These are phyloP conservation scores for Volucella inanis DNA, from an alignment of 2,888 invertebrate species.

Conservation along the genomic window DNA sequence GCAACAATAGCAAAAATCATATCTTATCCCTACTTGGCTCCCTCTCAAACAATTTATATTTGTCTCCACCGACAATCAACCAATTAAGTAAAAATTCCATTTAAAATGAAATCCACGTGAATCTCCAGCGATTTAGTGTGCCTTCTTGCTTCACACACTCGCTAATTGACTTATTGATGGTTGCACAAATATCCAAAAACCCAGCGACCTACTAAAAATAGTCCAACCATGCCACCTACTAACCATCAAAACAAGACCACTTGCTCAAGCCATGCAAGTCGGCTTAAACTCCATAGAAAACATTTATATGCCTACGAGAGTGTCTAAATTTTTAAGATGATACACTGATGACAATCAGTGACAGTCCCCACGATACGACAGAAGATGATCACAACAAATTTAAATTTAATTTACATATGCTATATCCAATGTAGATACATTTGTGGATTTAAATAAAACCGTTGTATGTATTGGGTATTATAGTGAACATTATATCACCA, in stretches of 20 bases:
- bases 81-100: constrained; percentile 62
- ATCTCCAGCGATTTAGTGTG: background rate
- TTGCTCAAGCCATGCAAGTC: background rate
- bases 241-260: background rate
- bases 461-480: constrained; percentile 6
- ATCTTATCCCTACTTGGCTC: constrained; percentile 48
- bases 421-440: constrained; percentile 2
- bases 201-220: constrained; percentile 34
- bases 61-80: constrained; percentile 42
- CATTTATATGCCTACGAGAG: background rate
- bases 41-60: background rate
- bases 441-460: constrained; percentile 44
- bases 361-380: constrained; percentile 31
- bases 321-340: constrained; percentile 54
- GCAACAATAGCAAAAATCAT: constrained; percentile 16
- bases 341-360: constrained; percentile 40
- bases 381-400: constrained; percentile 29
- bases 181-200: constrained; percentile 44
- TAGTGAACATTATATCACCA: constrained; percentile 55
- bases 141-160: constrained; percentile 22
- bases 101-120: constrained; percentile 55
- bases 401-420: constrained; percentile 48
- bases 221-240: constrained; percentile 1
- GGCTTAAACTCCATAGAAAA: constrained; percentile 19
- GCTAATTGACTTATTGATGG: constrained; percentile 24